Base-by-base conservation (phyloP, 2,797 vertebrate genomes). In the Synanceia verrucosa region DNA sequence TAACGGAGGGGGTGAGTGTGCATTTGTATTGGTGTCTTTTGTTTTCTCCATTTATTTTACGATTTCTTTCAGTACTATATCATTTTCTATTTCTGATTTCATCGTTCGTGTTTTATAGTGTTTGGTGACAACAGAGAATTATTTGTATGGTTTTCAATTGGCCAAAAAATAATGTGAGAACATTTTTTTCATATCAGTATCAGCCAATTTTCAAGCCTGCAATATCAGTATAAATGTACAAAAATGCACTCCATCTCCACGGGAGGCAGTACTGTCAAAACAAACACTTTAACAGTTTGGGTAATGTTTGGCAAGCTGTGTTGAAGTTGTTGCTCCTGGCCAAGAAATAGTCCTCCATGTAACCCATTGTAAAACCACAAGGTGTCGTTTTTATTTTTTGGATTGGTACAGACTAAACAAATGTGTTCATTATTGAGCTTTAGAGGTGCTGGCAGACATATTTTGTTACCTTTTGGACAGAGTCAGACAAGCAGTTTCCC, bases 1-100 rank as follows among this genome's bases (percentile, higher is more conserved):
- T 83, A 68, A 79, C 72, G 11, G 52, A 77, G 66, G 77, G 65
- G 60, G 64, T 24, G 29, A n/a, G 78, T 79, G 18, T 28, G 33
- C 36, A 29, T 44, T 37, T 37, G 62, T 41, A 5, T n/a, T 21
- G 7, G 19, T 48, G 56, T 39, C 10, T 31, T 39, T 47, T 67
- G 9, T 44, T 65, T 29, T 75, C 12, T 29, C 1, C 12, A 57
- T 55, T 33, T 59, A 5, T 46, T n/a, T 36, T n/a, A 47, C n/a
- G 28, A 50, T 65, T 24, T 21, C 18, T 46, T 26, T 28, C 11
- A 9, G 7, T 24, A 19, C 13, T 13, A 12, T 48, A 24, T 48
- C 16, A 4, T 16, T 48, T 9, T 48, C 19, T 46, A 46, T 46
- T 46, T 7, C 18, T n/a, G n/a, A n/a, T n/a, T n/a, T n/a, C n/a